phyloP scores from a whole-genome alignment of 2,888 invertebrate genomes.

The Tinea pellionella region DNA sequence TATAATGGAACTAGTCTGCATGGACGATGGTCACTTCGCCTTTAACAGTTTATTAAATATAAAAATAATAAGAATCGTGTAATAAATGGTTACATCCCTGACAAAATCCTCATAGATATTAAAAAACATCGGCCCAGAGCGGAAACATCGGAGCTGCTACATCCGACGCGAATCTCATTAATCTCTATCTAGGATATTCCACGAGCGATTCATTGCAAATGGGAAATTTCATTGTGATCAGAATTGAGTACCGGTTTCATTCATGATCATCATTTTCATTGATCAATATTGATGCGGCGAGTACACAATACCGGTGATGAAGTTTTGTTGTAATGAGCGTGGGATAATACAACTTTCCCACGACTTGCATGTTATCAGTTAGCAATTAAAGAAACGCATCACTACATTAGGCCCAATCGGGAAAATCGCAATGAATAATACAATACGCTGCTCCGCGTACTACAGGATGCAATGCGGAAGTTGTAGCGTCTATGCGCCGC shows the following conservation, averaged over 20 bases:
- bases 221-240: conserved; percentile 7
- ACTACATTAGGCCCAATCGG: not conserved
- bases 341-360: conserved; percentile 24
- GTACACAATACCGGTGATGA: conserved; percentile 27
- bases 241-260: conserved; percentile 28
- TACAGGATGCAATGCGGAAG: conserved; percentile 3
- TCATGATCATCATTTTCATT: conserved; percentile 52
- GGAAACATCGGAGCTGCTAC: not conserved
- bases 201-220: conserved; percentile 10
- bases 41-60: too few relatives aligned
- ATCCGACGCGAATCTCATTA: not conserved
- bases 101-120: not conserved
- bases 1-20: too few relatives aligned
- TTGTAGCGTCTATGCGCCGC: not conserved
- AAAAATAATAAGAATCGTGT: too few relatives aligned
- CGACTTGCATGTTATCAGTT: conserved; percentile 19
- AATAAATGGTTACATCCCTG: not conserved
- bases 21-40: too few relatives aligned
- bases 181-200: conserved; percentile 5
- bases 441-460: not conserved
- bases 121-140: not conserved
- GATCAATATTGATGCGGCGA: conserved; percentile 28
- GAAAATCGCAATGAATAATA: not conserved
- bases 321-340: conserved; percentile 47
- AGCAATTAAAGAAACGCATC: not conserved